These are phyloP conservation scores for Drosophila novamexicana DNA, from an alignment of 1,140 invertebrate genomes.

Conservation along the genomic window DNA sequence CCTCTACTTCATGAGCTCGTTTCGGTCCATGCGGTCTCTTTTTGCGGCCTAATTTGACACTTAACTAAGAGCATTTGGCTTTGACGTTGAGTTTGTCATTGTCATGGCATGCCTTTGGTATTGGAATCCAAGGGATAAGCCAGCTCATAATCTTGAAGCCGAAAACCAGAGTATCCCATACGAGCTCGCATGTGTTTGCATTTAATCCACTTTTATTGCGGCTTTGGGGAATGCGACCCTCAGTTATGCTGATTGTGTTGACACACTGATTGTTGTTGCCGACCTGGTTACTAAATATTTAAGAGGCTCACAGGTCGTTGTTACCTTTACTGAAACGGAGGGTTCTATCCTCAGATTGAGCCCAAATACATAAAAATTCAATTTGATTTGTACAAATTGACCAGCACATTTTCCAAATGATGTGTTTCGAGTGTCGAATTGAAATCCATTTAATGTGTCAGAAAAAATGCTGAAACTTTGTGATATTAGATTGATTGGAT, in stretches of 20 bases:
- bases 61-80: conserved; percentile 49
- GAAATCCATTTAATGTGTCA: conserved; percentile 8
- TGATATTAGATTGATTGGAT: background rate
- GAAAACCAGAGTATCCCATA: background rate
- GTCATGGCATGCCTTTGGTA: conserved; percentile 30
- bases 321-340: conserved; percentile 42
- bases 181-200: conserved; percentile 66
- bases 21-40: background rate
- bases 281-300: conserved; percentile 69
- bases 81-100: conserved; percentile 52
- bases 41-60: conserved; percentile 58
- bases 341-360: background rate
- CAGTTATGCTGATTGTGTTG: conserved; percentile 78
- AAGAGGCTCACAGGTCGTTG: conserved; percentile 43
- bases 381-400: conserved; percentile 39
- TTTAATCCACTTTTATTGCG: conserved; percentile 78
- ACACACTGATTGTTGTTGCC: conserved; percentile 56
- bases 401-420: conserved; percentile 43
- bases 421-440: conserved; percentile 3
- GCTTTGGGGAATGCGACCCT: conserved; percentile 40
- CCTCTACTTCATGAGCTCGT: no score
- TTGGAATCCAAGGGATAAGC: conserved; percentile 14
- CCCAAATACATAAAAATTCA: conserved; percentile 70
- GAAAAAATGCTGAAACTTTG: background rate
- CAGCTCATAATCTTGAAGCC: conserved; percentile 19